Evolutionary conservation across 2,888 invertebrate genomes (phyloP).

Genomic region (Habroteleia sp.): DNA sequence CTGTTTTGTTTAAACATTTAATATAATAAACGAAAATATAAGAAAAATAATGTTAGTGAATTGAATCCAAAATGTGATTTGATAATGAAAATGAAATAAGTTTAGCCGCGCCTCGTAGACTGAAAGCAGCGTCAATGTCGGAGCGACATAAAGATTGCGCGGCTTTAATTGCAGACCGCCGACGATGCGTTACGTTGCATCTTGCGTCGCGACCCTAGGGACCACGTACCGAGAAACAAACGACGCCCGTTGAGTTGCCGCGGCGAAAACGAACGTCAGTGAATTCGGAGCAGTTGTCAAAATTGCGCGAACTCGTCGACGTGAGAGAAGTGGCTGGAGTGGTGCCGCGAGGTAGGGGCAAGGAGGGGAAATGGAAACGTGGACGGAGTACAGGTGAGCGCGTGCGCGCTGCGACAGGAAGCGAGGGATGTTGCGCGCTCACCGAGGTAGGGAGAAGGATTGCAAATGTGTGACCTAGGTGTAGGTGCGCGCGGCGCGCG

Average conservation of each 20-base stretch:
- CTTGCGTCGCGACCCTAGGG: background rate
- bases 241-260: conserved; percentile 4
- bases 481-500: conserved; percentile 31
- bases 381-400: conserved; percentile 53
- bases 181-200: conserved; percentile 5
- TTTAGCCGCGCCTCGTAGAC: too few relatives aligned
- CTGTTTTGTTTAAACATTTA: too few relatives aligned
- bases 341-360: background rate
- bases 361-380: conserved; percentile 33
- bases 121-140: conserved; percentile 1
- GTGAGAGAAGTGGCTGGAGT: background rate
- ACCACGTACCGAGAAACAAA: conserved; percentile 8
- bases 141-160: background rate
- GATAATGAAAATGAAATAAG: too few relatives aligned
- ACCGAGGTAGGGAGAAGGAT: conserved; percentile 3
- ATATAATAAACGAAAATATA: too few relatives aligned
- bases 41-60: too few relatives aligned
- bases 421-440: conserved; percentile 43
- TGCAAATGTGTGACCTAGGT: background rate
- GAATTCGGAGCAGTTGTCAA: conserved; percentile 34
- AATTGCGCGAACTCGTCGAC: conserved; percentile 34
- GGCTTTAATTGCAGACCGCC: background rate
- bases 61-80: too few relatives aligned
- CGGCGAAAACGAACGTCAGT: conserved; percentile 17
- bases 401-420: conserved; percentile 51